Evolutionary conservation across 2,888 invertebrate species (phyloP).

Genomic region (Geotrupes spiniger): DNA sequence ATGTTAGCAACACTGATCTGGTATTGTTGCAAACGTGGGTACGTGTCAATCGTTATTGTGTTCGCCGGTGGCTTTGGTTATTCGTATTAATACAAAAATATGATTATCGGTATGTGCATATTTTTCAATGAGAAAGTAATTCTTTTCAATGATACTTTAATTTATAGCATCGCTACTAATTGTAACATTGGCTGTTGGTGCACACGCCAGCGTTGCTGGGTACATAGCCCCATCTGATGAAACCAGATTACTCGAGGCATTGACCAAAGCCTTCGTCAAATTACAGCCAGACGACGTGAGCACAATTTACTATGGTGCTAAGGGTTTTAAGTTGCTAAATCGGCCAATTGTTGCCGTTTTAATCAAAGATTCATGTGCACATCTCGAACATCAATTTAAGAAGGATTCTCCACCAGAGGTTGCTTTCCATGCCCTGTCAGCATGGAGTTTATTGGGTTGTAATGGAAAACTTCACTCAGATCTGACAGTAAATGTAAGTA

Average conservation of each 20-base stretch:
- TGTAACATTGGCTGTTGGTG: conserved; percentile 3
- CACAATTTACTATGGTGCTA: conserved; percentile 68
- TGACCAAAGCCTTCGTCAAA: conserved; percentile 37
- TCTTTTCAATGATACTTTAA: too few relatives aligned
- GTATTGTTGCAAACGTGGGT: too few relatives aligned
- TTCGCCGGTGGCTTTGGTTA: too few relatives aligned
- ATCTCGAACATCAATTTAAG: conserved; percentile 39
- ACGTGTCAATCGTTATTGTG: too few relatives aligned
- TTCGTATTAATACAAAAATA: too few relatives aligned
- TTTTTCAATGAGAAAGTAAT: too few relatives aligned
- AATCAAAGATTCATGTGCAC: conserved; percentile 52
- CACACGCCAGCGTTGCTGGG: conserved; percentile 45
- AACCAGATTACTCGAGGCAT: conserved; percentile 38
- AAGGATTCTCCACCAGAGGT: conserved; percentile 35
- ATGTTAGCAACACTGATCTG: too few relatives aligned
- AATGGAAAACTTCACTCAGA: conserved; percentile 38
- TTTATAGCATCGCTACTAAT: too few relatives aligned
- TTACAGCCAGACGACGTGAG: conserved; percentile 57
- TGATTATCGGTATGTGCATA: too few relatives aligned
- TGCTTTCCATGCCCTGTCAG: conserved; percentile 37
- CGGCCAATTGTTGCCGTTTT: conserved; percentile 56
- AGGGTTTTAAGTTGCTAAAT: conserved; percentile 68
- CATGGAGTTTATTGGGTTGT: conserved; percentile 41
- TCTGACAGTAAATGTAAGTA: conserved; percentile 53
- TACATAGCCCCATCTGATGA: conserved; percentile 42